Evolutionary conservation across 1,140 invertebrate genomes (phyloP), one percentile per base, ranked within the genome.

Genomic region (Cotesia glomerata): DNA sequence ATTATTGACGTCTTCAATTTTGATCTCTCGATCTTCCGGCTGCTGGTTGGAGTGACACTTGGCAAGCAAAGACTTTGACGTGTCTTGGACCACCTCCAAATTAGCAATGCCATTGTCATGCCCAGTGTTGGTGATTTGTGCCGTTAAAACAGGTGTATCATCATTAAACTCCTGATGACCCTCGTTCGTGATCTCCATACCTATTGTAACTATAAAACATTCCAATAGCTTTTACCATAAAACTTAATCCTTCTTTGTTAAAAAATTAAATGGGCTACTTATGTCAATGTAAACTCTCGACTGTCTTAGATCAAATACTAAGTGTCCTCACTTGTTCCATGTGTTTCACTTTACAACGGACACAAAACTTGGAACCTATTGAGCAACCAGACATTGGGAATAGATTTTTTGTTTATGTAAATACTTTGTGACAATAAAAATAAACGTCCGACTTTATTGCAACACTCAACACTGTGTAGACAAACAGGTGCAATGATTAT

Each of bases 71-170:
- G 39, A 13, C 39, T 45, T 45, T 39, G 71, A 58, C 16, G 13
- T 49, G 18, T 72, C 51, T 67, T 72, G 71, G 56, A 67, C 35
- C 8, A 26, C 26, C 36, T 72, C 71, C 64, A 72, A 68, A 32
- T 45, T 51, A 5, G 59, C 56, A 67, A 62, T 67, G 64, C 64
- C 64, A 67, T 68, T 72, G 13, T 59, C 64, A 39, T 16, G 18
- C 51, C 35, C 5, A 5, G 36, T 2, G 16, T 35, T 18, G n/a
- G 18, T 35, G 16, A 49, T 18, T 26, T 18, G 13, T 36, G 59
- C 8, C n/a, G n/a, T n/a, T 13, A 39, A 35, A 72, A 32, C 52
- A 45, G 39, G 39, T 45, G 39, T 45, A 26, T 45, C 61, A 52
- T 59, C 39, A 34, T 7, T 34, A 7, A 45, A 13, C 45, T 35